phyloP scores from a whole-genome alignment of 1,140 invertebrate species.

The Danaus melanippus region DNA sequence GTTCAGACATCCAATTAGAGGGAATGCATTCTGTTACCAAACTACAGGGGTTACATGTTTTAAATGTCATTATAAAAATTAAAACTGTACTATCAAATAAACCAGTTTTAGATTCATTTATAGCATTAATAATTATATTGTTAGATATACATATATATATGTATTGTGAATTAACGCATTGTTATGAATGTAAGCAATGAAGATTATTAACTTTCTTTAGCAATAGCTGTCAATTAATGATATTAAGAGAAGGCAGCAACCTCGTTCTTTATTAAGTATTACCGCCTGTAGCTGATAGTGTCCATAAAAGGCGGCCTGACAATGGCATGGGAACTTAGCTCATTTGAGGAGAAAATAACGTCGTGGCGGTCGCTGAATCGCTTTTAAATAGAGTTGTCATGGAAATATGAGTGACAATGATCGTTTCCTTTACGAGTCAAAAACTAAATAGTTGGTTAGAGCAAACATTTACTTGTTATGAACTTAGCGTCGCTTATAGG shows the following conservation, averaged over 20 bases:
- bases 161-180: no score
- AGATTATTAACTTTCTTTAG: no score
- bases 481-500: no score
- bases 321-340: constrained; percentile 66
- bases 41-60: no score
- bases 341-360: constrained; percentile 66
- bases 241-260: constrained; percentile 8
- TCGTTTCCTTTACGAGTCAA: constrained; percentile 10
- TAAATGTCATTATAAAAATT: no score
- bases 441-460: constrained; percentile 1
- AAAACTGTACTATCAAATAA: no score
- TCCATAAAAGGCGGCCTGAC: constrained; percentile 61
- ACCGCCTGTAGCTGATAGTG: constrained; percentile 43
- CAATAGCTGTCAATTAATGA: background rate
- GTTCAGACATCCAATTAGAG: constrained; percentile 60
- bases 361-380: constrained; percentile 44
- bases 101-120: no score
- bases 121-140: no score
- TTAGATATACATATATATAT: no score
- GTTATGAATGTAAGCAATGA: no score
- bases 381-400: constrained; percentile 49
- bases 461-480: background rate
- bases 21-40: constrained; percentile 37
- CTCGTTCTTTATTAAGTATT: constrained; percentile 3
- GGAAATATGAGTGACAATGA: constrained; percentile 27